A percentile compares a stretch with the other conserved stretches of the same genome.
Evolutionary conservation across 2,113 vertebrate species (phyloP).

Genomic region (Anguilla rostrata): DNA sequence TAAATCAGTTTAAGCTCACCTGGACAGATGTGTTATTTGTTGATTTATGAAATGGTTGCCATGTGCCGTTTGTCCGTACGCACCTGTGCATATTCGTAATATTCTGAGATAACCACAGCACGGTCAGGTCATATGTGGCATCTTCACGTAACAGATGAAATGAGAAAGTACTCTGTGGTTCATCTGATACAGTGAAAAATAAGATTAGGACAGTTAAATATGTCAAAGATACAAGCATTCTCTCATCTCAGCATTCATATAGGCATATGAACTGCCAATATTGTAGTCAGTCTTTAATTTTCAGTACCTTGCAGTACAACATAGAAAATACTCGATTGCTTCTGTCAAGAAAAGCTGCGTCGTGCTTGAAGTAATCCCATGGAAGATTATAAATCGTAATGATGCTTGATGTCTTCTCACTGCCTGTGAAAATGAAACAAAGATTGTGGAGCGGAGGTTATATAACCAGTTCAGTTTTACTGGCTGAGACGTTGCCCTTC

Average conservation of each 20-base stretch:
- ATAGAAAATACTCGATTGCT: background rate
- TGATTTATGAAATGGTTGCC: background rate
- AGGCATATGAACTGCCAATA: too few relatives aligned
- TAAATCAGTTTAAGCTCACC: too few relatives aligned
- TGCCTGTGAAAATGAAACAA: background rate
- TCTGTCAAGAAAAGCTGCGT: background rate
- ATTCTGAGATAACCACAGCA: too few relatives aligned
- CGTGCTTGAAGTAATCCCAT: background rate
- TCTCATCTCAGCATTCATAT: too few relatives aligned
- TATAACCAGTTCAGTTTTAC: too few relatives aligned
- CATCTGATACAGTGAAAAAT: too few relatives aligned
- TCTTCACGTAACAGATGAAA: background rate
- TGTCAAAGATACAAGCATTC: too few relatives aligned
- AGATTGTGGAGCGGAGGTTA: background rate
- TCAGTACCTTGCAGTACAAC: background rate
- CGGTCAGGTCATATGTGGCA: too few relatives aligned
- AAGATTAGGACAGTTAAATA: background rate
- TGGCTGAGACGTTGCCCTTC: too few relatives aligned
- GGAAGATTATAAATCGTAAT: background rate
- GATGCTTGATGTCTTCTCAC: background rate
- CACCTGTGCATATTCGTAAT: background rate
- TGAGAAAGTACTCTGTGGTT: too few relatives aligned
- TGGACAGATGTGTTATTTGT: background rate
- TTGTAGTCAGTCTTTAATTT: background rate
- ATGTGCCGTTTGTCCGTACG: background rate